Evolutionary conservation across 2,113 vertebrate species (phyloP).

Genomic region (Cyanistes caeruleus): DNA sequence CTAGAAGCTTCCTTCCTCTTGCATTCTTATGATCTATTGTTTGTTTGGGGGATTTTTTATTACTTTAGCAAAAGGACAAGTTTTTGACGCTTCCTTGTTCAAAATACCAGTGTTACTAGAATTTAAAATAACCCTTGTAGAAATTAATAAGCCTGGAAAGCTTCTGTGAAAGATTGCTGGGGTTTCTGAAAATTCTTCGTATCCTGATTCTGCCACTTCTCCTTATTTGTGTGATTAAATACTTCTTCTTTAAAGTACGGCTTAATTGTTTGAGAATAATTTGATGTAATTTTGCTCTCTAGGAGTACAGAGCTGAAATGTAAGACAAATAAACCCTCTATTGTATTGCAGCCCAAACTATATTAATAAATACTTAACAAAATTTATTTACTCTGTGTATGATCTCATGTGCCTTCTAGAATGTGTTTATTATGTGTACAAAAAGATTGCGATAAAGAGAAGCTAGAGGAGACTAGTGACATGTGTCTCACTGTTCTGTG

Average conservation of each 20-base stretch:
- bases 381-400: not conserved
- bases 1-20: not conserved
- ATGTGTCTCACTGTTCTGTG: not conserved
- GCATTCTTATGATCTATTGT: not conserved
- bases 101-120: not conserved
- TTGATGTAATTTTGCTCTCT: not conserved
- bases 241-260: not conserved
- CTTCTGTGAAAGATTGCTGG: not conserved
- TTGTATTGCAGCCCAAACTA: not conserved
- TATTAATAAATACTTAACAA: not conserved
- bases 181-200: not conserved
- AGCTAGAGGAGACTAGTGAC: not conserved
- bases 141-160: not conserved
- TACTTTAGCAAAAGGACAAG: not conserved
- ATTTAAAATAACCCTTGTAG: not conserved
- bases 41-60: not conserved
- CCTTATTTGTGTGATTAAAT: not conserved
- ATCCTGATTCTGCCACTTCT: not conserved
- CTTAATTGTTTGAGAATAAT: not conserved
- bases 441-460: not conserved
- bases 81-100: not conserved
- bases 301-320: not conserved
- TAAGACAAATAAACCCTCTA: not conserved
- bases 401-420: not conserved
- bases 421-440: fast-evolving